Conservation (phyloP, 2,888 invertebrate species). For the Pheosia gnoma region DNA sequence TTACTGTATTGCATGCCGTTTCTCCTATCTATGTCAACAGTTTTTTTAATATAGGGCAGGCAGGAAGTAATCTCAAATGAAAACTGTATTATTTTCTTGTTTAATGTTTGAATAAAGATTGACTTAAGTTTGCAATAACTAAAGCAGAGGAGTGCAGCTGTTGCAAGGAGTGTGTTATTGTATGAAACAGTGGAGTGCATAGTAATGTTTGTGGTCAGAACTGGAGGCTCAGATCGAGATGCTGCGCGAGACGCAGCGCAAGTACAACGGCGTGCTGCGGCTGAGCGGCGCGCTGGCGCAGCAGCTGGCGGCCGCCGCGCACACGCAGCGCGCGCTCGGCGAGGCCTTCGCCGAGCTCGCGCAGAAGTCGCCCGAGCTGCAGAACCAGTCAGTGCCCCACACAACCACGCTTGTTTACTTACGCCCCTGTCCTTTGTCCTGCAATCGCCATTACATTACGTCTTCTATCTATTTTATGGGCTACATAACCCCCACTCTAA, state of each 20-base stretch:
- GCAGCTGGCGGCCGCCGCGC: conserved; percentile 88
- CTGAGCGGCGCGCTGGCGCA: conserved; percentile 93
- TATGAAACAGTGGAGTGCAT: conserved; percentile 13
- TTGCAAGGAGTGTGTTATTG: no score
- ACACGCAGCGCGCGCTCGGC: conserved; percentile 93
- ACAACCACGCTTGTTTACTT: no score
- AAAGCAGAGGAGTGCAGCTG: no score
- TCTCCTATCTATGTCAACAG: not conserved
- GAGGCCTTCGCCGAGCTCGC: conserved; percentile 98
- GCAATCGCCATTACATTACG: not conserved
- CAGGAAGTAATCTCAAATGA: no score
- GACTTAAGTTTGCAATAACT: no score
- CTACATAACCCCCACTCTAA: no score
- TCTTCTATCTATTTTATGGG: no score
- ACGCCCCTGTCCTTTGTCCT: not conserved
- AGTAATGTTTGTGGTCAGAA: conserved; percentile 80
- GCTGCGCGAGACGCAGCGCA: conserved; percentile 96
- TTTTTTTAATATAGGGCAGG: not conserved
- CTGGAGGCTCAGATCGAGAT: conserved; percentile 97
- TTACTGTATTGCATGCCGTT: conserved; percentile 13
- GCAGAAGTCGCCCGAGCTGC: conserved; percentile 97
- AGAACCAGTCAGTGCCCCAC: conserved; percentile 83
- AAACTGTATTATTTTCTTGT: no score
- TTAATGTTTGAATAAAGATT: no score
- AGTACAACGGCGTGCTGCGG: conserved; percentile 94